phyloP scores from a whole-genome alignment of 2,888 invertebrate genomes.

The Lycaena phlaeas region DNA sequence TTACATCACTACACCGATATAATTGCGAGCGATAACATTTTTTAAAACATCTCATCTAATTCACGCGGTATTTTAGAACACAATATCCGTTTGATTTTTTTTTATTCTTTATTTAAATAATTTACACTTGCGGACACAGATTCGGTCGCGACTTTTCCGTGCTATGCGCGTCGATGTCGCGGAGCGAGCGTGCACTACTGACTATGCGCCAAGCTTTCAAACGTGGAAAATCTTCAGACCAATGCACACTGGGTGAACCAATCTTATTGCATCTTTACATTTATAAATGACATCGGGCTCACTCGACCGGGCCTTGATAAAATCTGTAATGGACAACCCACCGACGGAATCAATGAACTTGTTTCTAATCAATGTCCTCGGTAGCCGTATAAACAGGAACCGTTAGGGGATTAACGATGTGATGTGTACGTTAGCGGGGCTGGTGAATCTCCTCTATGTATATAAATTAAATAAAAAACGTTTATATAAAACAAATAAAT shows the following conservation, averaged over 20 bases:
- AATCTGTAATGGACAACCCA: background rate
- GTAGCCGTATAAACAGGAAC: background rate
- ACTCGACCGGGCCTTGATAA: slow-evolving; percentile 9
- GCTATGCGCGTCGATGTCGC: slow-evolving; percentile 40
- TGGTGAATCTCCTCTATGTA: background rate
- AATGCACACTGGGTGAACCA: slow-evolving; percentile 14
- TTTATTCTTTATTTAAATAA: background rate
- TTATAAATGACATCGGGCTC: background rate
- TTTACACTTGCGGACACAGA: slow-evolving; percentile 4
- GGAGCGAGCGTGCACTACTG: slow-evolving; percentile 55
- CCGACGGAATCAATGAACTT: slow-evolving; percentile 1
- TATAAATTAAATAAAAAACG: background rate
- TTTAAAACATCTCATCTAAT: slow-evolving; percentile 27
- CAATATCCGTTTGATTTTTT: background rate
- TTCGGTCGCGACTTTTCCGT: slow-evolving; percentile 29
- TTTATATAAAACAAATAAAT: no score
- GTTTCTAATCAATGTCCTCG: slow-evolving; percentile 4
- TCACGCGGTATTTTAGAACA: background rate
- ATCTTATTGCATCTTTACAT: slow-evolving; percentile 10
- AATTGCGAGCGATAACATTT: slow-evolving; percentile 43
- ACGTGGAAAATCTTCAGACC: slow-evolving; percentile 46
- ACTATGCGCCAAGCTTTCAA: slow-evolving; percentile 45
- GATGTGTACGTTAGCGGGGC: background rate
- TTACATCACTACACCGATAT: slow-evolving; percentile 44
- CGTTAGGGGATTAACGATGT: slow-evolving; percentile 4